Percentiles rank a stretch among this genome's conserved stretches.
These are phyloP conservation scores for Chaenogobius annularis DNA, from an alignment of 2,113 vertebrate species.

Conservation along the genomic window DNA sequence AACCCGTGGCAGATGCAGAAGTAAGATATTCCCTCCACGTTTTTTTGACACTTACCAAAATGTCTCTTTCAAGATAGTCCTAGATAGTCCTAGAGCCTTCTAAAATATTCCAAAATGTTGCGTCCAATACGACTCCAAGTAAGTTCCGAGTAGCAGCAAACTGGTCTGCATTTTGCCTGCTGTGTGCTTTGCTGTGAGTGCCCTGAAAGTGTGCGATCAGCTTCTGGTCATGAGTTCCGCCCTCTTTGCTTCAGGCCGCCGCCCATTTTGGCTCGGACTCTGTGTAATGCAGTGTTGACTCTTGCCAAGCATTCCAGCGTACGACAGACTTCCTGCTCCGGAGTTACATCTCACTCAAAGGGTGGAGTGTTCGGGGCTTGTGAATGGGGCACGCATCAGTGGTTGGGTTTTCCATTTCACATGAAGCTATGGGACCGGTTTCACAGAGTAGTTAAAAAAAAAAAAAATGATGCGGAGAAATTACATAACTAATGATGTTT, in stretches of 20 bases:
- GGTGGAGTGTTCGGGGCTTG: constrained; percentile 14
- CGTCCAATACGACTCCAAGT: constrained; percentile 38
- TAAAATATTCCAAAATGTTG: constrained; percentile 29
- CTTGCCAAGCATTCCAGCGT: constrained; percentile 70
- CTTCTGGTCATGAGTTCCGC: constrained; percentile 57
- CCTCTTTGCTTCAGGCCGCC: constrained; percentile 37
- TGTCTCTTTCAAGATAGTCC: constrained; percentile 29
- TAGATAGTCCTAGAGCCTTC: constrained; percentile 15
- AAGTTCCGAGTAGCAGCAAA: constrained; percentile 22
- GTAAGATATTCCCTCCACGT: neutral
- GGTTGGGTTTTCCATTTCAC: neutral
- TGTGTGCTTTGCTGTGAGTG: constrained; percentile 24
- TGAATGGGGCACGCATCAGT: neutral
- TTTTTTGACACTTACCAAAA: constrained; percentile 58
- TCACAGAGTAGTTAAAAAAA: neutral
- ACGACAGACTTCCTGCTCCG: constrained; percentile 72
- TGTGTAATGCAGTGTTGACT: constrained; percentile 47
- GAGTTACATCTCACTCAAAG: constrained; percentile 21
- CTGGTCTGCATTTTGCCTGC: constrained; percentile 49
- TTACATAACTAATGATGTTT: neutral
- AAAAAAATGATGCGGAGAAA: neutral
- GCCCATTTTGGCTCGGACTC: constrained; percentile 18
- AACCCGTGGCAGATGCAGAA: neutral
- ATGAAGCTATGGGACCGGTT: neutral
- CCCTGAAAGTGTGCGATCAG: constrained; percentile 45